Percentiles rank a stretch among this genome's conserved stretches.
These are phyloP conservation scores for Lycaon pictus DNA, from an alignment of 2,113 vertebrate species.

Conservation along the genomic window DNA sequence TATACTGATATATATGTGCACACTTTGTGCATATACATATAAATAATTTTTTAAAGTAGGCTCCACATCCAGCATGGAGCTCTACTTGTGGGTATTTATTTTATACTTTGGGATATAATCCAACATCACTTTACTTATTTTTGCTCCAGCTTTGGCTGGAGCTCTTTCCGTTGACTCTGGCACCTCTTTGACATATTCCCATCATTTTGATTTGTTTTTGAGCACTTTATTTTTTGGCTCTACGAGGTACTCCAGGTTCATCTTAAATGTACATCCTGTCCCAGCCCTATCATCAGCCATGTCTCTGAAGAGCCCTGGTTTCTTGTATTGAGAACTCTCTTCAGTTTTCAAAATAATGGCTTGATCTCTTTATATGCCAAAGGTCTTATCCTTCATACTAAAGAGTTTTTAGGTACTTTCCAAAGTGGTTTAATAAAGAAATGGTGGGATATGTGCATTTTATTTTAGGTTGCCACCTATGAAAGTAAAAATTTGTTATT, in stretches of 20 bases:
- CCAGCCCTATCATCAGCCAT: not conserved
- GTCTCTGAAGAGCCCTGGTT: not conserved
- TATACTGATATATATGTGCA: not conserved
- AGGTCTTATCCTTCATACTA: not conserved
- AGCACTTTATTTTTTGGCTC: not conserved
- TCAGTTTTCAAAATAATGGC: not conserved
- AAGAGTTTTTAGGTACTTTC: not conserved
- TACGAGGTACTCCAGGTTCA: not conserved
- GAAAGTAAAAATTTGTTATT: not conserved
- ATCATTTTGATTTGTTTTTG: not conserved
- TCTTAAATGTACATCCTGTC: not conserved
- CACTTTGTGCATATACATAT: not conserved
- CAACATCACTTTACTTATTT: not conserved
- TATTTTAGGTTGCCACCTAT: not conserved
- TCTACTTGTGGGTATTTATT: not conserved
- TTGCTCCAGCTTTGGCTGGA: not conserved
- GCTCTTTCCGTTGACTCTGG: not conserved
- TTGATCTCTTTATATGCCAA: too few species aligned
- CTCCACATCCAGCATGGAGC: too few species aligned
- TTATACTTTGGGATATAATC: not conserved
- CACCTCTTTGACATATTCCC: not conserved
- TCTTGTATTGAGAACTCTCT: not conserved
- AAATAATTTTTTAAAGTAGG: not conserved
- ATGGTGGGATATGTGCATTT: not conserved
- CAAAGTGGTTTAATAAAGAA: not conserved